These are phyloP conservation scores for cattle (Bos taurus) DNA, from an alignment of 2,113 vertebrate species.

Conservation along the genomic window ARS-UCD2.0 NC_037339.1:68159001-68159500, in stretches of 20 bases:
- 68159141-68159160: background rate
- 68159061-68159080: background rate
- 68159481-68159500: background rate
- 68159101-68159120: background rate
- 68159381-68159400: background rate
- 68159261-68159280: background rate
- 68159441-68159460: background rate
- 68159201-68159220: background rate
- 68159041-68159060: background rate
- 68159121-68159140: background rate
- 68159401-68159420: background rate
- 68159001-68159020: background rate
- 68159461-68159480: background rate
- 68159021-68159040: background rate
- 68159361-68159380: background rate
- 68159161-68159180: fast-evolving
- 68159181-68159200: background rate
- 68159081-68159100: background rate
- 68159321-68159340: background rate
- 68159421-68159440: background rate
- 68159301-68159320: background rate
- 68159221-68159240: background rate
- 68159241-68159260: background rate
- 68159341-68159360: background rate
- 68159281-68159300: background rate